Evolutionary conservation across 1,140 invertebrate species (phyloP).

Genomic region (Caenorhabditis elegans): DNA sequence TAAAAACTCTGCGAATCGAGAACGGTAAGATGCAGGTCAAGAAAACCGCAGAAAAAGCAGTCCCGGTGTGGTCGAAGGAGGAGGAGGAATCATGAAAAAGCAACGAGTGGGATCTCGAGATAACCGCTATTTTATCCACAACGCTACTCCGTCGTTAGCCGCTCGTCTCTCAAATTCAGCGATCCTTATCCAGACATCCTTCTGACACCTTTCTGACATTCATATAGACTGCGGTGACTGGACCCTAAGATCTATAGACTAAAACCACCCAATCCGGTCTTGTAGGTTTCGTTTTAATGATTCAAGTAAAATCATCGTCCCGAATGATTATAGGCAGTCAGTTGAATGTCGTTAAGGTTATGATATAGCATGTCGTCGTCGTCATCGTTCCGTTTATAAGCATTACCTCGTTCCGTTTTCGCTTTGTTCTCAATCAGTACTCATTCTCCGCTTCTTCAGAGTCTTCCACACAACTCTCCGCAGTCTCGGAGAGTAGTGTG

Average conservation of each 20-base stretch:
- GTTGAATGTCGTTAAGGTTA: slow-evolving; percentile 14
- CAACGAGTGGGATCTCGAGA: neutral
- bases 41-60: slow-evolving; percentile 23
- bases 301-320: slow-evolving; percentile 7
- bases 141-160: neutral
- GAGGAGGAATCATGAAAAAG: neutral
- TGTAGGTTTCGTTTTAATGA: neutral
- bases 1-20: slow-evolving; percentile 22
- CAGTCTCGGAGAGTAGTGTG: neutral
- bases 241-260: too few species aligned
- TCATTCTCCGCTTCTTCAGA: neutral
- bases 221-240: neutral
- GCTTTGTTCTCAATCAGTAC: neutral
- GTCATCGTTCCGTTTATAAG: slow-evolving; percentile 11
- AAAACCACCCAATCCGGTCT: neutral
- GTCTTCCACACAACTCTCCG: neutral
- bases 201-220: neutral
- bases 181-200: neutral
- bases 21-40: slow-evolving; percentile 17
- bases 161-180: neutral
- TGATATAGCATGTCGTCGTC: neutral
- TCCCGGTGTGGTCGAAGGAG: slow-evolving; percentile 2
- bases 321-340: neutral
- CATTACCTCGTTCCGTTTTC: neutral
- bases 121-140: neutral